A percentile compares a stretch with the other conserved stretches of the same genome.
Conservation (phyloP, 2,797 vertebrate genomes). For the Lepilemur septentrionalis region DNA sequence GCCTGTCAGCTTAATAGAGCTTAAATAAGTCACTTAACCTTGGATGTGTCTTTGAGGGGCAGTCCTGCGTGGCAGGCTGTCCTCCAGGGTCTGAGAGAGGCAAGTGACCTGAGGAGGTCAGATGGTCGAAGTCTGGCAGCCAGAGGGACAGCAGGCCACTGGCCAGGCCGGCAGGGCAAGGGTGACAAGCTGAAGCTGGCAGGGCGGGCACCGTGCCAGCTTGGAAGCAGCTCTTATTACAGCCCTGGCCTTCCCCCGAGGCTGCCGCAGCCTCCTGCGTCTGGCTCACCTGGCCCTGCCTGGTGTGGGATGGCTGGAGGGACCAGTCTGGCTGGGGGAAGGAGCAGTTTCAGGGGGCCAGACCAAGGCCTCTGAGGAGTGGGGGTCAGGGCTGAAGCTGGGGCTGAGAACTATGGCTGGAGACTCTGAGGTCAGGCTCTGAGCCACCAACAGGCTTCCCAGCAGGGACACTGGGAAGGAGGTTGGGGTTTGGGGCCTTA, state of each 20-base stretch:
- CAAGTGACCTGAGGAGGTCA: not conserved
- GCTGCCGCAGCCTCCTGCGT: not conserved
- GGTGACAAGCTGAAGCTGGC: not conserved
- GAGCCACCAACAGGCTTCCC: not conserved
- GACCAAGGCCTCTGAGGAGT: not conserved
- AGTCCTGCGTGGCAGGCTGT: not conserved
- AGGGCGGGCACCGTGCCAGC: not conserved
- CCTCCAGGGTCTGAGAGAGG: not conserved
- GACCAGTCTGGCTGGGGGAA: conserved; percentile 48
- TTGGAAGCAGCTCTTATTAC: not conserved
- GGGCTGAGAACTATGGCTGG: not conserved
- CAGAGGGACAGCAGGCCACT: not conserved
- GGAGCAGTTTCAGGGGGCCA: not conserved
- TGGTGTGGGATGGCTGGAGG: conserved; percentile 42
- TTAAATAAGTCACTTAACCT: not conserved
- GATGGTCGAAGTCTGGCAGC: not conserved
- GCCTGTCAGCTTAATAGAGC: not conserved
- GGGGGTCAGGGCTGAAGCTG: not conserved
- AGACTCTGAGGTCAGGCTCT: not conserved
- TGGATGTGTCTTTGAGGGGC: not conserved
- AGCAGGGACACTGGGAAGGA: not conserved
- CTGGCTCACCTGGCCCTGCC: not conserved
- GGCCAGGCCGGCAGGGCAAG: not conserved
- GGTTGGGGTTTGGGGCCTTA: not conserved
- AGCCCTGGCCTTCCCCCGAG: not conserved